These are phyloP conservation scores for Etheostoma nigrum DNA, from an alignment of 2,797 vertebrate species.

Conservation along the genomic window DNA sequence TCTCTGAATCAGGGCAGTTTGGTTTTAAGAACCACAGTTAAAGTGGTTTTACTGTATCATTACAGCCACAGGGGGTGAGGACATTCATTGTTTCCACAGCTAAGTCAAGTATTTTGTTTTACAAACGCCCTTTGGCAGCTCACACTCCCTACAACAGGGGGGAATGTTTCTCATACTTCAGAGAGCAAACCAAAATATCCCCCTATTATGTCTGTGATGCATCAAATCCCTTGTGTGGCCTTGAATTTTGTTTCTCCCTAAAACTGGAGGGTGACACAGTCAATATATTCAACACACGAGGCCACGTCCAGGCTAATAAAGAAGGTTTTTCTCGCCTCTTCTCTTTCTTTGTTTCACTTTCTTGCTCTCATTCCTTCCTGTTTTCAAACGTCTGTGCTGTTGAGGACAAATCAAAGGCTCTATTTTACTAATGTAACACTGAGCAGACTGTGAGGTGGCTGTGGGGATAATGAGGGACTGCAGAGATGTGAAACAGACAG, in stretches of 20 bases:
- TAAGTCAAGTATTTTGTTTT: constrained; percentile 80
- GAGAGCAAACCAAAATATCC: constrained; percentile 79
- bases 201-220: constrained; percentile 78
- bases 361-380: constrained; percentile 48
- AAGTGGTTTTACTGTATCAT: constrained; percentile 75
- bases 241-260: constrained; percentile 68
- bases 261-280: constrained; percentile 72
- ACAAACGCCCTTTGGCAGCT: constrained; percentile 77
- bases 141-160: constrained; percentile 51
- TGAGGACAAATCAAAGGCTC: constrained; percentile 85
- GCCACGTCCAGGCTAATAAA: constrained; percentile 65
- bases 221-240: constrained; percentile 73
- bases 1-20: constrained; percentile 48
- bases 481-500: constrained; percentile 86
- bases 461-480: constrained; percentile 84
- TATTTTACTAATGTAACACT: constrained; percentile 86
- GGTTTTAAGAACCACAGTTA: constrained; percentile 49
- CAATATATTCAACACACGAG: constrained; percentile 78
- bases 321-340: constrained; percentile 44
- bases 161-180: constrained; percentile 70
- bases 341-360: constrained; percentile 57
- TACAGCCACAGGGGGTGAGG: constrained; percentile 64
- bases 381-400: constrained; percentile 73
- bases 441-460: constrained; percentile 81
- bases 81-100: constrained; percentile 74